phyloP scores from a whole-genome alignment of 2,113 vertebrate species.

The Notarius quadriscutis region DNA sequence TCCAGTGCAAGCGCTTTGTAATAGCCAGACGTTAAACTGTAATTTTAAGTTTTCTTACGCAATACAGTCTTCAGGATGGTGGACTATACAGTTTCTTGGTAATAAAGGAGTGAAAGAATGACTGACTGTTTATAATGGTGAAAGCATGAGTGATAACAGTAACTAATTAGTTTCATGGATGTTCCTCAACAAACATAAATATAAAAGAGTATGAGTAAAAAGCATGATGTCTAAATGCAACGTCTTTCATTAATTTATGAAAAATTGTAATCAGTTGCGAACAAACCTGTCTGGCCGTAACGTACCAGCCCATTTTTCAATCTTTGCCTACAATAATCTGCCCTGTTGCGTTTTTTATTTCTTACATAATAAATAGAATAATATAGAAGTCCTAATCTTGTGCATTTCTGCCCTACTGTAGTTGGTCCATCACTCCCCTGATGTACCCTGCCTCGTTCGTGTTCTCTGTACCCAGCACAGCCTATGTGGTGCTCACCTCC shows the following conservation, averaged over 20 bases:
- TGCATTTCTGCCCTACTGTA: constrained; percentile 46
- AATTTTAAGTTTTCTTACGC: background rate
- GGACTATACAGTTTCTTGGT: background rate
- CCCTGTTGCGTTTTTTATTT: background rate
- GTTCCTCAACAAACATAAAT: background rate
- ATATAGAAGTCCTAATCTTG: background rate
- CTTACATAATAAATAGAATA: background rate
- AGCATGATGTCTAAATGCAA: background rate
- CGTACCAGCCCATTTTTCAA: background rate
- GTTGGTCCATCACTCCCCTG: constrained; percentile 81
- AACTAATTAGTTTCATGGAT: background rate
- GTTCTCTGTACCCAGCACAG: constrained; percentile 78
- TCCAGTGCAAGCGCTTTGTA: background rate
- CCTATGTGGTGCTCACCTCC: constrained; percentile 77
- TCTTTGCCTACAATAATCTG: background rate
- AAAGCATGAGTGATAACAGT: background rate
- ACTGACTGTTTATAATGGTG: background rate
- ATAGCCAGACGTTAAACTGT: background rate
- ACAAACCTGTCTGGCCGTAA: background rate
- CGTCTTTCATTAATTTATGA: background rate
- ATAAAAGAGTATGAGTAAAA: background rate
- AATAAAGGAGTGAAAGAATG: background rate
- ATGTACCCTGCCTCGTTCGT: constrained; percentile 82
- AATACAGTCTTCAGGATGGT: background rate
- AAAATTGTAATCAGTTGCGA: background rate